Evolutionary conservation across 2,888 invertebrate species (phyloP).

Genomic region (Cephus spinipes): DNA sequence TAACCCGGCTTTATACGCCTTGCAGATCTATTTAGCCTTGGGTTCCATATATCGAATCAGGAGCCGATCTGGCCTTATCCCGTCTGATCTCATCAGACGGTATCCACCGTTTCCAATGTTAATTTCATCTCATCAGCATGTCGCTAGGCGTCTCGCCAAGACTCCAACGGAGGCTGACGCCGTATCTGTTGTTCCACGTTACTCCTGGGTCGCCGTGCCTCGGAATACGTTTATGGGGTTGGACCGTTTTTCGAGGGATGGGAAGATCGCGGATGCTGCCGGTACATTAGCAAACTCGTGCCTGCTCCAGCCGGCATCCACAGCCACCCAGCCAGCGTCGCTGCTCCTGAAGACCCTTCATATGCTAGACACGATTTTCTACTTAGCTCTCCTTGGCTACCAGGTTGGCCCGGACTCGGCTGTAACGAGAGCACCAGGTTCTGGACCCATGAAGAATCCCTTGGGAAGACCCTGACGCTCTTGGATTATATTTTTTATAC

Average conservation of each 20-base stretch:
- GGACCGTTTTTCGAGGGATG: neutral
- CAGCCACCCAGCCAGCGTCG: neutral
- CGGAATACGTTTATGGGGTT: constrained; percentile 21
- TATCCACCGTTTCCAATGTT: constrained; percentile 28
- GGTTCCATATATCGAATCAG: constrained; percentile 21
- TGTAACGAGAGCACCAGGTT: neutral
- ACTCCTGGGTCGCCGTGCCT: constrained; percentile 4
- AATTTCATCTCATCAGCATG: constrained; percentile 46
- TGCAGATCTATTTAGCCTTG: constrained; percentile 39
- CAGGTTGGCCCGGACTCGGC: neutral
- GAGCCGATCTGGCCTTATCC: constrained; percentile 18
- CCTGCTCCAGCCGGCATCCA: neutral
- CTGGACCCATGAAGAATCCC: neutral
- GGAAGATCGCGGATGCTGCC: neutral
- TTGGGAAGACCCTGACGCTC: neutral
- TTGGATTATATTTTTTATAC: constrained; percentile 9
- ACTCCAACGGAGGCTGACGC: constrained; percentile 28
- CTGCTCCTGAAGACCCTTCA: constrained; percentile 40
- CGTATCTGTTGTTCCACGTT: neutral
- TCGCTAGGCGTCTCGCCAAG: constrained; percentile 29
- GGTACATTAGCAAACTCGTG: neutral
- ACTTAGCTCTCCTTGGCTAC: constrained; percentile 48
- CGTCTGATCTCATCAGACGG: constrained; percentile 4
- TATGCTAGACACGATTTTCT: constrained; percentile 66
- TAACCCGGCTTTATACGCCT: constrained; percentile 28